Evolutionary conservation across 2,888 invertebrate genomes (phyloP).

Genomic region (Minunthozetes semirufus): DNA sequence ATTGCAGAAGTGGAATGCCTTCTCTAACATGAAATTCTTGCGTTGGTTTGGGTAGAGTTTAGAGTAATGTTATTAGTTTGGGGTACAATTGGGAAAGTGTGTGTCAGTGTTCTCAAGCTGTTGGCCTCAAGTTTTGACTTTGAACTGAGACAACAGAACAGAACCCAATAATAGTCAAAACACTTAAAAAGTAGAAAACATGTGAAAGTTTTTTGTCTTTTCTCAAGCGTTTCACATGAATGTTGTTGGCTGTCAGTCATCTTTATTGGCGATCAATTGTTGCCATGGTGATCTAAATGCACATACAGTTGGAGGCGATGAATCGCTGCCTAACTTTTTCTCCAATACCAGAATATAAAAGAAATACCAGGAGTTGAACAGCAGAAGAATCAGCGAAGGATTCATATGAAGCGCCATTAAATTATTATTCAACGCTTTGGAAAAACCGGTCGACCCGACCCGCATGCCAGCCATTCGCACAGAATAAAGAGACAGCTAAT

Average conservation of each 20-base stretch:
- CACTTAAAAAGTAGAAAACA: not conserved
- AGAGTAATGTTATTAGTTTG: too few relatives aligned
- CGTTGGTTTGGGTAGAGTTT: too few relatives aligned
- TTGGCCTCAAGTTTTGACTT: slow-evolving; percentile 1
- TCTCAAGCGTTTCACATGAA: not conserved
- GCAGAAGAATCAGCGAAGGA: slow-evolving; percentile 11
- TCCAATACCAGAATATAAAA: not conserved
- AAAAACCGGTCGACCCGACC: not conserved
- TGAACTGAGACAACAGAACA: not conserved
- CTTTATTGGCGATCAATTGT: not conserved
- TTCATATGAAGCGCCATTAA: not conserved
- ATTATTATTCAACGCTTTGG: not conserved
- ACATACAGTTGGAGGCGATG: not conserved
- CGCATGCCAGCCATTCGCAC: not conserved
- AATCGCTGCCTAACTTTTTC: not conserved
- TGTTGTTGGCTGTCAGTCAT: slow-evolving; percentile 12
- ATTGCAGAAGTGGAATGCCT: not conserved
- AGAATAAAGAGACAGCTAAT: not conserved
- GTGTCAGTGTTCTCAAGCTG: not conserved
- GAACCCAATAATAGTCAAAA: not conserved
- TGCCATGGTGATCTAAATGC: not conserved
- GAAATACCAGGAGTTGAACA: slow-evolving; percentile 5
- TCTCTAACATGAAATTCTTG: too few relatives aligned
- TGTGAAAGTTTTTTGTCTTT: slow-evolving; percentile 12
- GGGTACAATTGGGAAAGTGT: not conserved